Evolutionary conservation across 2,797 vertebrate species (phyloP), one percentile per base, ranked within the genome.

Genomic region (Caiman crocodilus): DNA sequence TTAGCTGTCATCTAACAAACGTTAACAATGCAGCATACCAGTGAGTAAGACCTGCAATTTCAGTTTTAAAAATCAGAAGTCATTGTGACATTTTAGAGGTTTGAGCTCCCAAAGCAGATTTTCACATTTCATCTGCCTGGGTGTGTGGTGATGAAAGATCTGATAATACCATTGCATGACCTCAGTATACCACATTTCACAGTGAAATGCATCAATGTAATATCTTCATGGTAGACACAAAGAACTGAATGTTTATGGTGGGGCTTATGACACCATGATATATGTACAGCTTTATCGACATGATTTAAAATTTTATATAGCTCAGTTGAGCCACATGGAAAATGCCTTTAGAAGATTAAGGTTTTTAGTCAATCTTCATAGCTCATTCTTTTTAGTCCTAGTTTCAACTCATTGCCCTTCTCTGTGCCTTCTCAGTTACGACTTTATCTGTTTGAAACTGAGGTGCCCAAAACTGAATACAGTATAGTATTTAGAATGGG

Each of bases 61-160:
- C 88, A 96, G 93, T 95, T 97, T 94, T 97, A 94, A 96, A 97
- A 94, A 96, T 93, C 85, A 91, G 78, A 96, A 97, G 79, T 12
- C 63, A 32, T 89, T 73, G 57, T n/a, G 77, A 91, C 58, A 88
- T 95, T 91, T 93, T 63, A 84, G 83, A 93, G 61, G 60, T 91
- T 50, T 87, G 20, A 56, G 50, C 67, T 91, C 82, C 92, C 75
- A 88, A 93, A 95, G 96, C 81, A 63, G 89, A 85, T 94, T 96
- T 95, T 91, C 92, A 83, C 61, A 84, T 95, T 96, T 93, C 90
- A 88, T 96, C 94, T 96, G 50, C 85, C 95, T 94, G 85, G 77
- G 89, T 88, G 84, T 63, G 32, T 60, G 67, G 86, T 30, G 94
- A 94, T 89, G 90, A 95, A 94, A 95, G 93, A 97, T 84, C 83